A percentile compares a stretch with the other conserved stretches of the same genome.
Conservation (phyloP, 92 coral and sea anemone genomes). For the Palythoa caribaeorum region DNA sequence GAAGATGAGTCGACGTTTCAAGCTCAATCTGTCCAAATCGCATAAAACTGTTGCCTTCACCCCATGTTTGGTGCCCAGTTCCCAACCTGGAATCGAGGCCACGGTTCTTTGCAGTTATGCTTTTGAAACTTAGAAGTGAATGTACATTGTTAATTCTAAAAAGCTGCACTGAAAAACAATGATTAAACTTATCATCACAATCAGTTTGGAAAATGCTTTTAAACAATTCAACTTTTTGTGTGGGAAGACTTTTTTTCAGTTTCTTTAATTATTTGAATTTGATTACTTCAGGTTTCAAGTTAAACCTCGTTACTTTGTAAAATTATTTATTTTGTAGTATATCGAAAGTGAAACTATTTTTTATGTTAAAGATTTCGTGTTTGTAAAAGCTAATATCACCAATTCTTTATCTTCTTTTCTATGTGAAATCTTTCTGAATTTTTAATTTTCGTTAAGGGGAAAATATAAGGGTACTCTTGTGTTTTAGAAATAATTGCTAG, state of each 20-base stretch:
- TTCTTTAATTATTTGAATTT: background rate
- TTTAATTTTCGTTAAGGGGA: background rate
- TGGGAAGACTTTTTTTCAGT: background rate
- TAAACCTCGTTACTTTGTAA: background rate
- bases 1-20: too few relatives aligned
- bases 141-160: background rate
- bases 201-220: background rate
- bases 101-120: too few relatives aligned
- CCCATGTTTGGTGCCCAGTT: too few relatives aligned
- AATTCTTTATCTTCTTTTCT: background rate
- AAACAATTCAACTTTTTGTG: background rate
- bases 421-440: background rate
- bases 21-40: too few relatives aligned
- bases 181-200: too few relatives aligned
- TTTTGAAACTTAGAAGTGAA: background rate
- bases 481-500: constrained; percentile 25
- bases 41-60: too few relatives aligned
- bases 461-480: background rate
- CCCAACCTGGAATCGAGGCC: too few relatives aligned
- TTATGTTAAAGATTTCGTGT: background rate
- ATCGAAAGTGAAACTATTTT: background rate
- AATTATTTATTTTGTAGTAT: background rate
- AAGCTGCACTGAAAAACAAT: too few relatives aligned
- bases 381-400: background rate
- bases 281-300: background rate